Conservation (phyloP, 2,797 vertebrate species). For the Chiroxiphia lanceolata region DNA sequence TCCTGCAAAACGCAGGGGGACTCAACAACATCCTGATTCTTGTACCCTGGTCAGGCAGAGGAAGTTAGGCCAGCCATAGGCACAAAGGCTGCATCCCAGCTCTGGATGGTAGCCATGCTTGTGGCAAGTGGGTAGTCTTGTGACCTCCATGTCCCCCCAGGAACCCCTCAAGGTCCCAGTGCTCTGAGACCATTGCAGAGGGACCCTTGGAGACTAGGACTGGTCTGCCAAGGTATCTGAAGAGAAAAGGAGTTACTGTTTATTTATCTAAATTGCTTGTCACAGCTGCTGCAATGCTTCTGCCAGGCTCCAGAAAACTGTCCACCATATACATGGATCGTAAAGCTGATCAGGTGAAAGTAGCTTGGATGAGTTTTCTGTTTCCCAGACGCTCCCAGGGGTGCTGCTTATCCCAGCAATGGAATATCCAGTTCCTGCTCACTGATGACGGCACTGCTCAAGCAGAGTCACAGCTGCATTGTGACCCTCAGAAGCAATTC, state of each 20-base stretch:
- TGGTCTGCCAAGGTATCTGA: background rate
- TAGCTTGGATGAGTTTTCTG: background rate
- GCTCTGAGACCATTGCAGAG: background rate
- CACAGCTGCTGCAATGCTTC: background rate
- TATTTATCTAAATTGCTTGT: background rate
- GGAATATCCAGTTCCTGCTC: background rate
- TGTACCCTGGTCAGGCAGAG: fast-evolving
- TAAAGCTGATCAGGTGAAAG: background rate
- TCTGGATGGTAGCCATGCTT: background rate
- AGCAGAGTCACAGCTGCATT: background rate
- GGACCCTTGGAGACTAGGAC: background rate
- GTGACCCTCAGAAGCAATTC: background rate
- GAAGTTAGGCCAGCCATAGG: fast-evolving
- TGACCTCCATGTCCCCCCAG: fast-evolving
- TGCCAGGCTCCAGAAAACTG: background rate
- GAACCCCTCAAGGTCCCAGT: background rate
- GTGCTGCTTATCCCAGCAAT: background rate
- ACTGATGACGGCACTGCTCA: background rate
- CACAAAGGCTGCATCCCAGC: background rate
- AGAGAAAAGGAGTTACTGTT: background rate
- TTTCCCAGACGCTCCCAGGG: background rate
- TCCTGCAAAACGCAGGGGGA: background rate
- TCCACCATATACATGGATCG: background rate
- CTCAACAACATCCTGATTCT: fast-evolving
- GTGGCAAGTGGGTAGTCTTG: background rate